Base-by-base conservation (phyloP, 2,888 invertebrate genomes). In the Perizoma affinitatum region DNA sequence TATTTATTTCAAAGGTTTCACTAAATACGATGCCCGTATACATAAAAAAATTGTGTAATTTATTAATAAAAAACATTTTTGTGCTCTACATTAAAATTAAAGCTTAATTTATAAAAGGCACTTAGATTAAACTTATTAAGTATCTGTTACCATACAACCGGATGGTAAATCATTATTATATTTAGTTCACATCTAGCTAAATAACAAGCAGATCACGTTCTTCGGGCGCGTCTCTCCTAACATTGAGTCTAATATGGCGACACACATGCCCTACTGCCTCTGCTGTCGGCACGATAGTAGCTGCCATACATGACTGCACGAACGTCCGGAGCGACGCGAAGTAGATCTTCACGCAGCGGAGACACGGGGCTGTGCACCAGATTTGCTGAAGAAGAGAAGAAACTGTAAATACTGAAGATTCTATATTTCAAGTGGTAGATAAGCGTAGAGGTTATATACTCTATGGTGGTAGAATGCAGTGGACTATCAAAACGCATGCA, bases 291-390 rank as follows among this genome's bases (percentile, higher is more conserved):
- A 94, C 94, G n/a, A 95, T 87, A 1, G 94, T 84, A 4, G 95
- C 95, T 1, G 94, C 93, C 74, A 94, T 90, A 70, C 93, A 92
- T 0, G 94, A 87, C 49, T 90, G 86, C 57, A 94, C 85, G 76
- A 94, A 93, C 5, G 93, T 93, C 50, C 94, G 93, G 0, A 93
- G 82, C 1, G 94, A 94, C 0, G 94, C 93, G 76, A 94, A 95
- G 76, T 94, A 93, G 75, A 96, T 95, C 84, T 95, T 95, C 83
- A 94, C 93, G 62, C 94, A 92, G 59, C 95, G 93, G 52, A 96
- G 84, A 61, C 94, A 94, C 0, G 96, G 96, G 0, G 93, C 94
- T 40, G 94, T 87, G 78, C 95, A 95, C 96, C 96, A 96, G 74
- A 96, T 95, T 87, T 96, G 95, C 95, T 96, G 84, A 3, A 70